Base-by-base conservation (phyloP, 1,140 invertebrate species). In the Eupristina koningsbergeri region DNA sequence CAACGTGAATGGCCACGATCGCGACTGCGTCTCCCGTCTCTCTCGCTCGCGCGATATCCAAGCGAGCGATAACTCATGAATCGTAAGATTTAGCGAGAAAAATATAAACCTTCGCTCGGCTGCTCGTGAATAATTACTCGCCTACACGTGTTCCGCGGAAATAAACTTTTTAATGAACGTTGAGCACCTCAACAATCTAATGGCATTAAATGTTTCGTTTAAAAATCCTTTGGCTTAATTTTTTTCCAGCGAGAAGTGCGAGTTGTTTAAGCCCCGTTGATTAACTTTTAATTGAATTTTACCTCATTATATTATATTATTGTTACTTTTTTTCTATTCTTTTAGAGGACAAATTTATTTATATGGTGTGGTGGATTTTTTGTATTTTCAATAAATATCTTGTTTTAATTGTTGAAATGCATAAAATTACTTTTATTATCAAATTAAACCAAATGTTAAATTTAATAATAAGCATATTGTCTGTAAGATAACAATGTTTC, bases 1-100 rank as follows among this genome's bases (percentile, higher is more conserved):
- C 22, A n/a, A 71, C 67, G 67, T n/a, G 67, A 71, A 71, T 71
- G 36, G 67, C 22, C 9, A 11, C 22, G 67, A 71, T 71, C 67
- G 67, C 36, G 39, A 71, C 41, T 15, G 67, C 36, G 26, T 45
- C 47, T n/a, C 73, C 41, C n/a, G n/a, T 45, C 41, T 11, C 41
- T 7, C 41, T 45, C 41, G 41, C 41, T 71, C 67, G n/a, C 74
- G 6, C 17, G 1, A 15, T 50, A 41, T 22, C 67, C 11, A 45
- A 45, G 41, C 11, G 11, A 45, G 41, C 5, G 11, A 36, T 19
- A 34, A 15, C 19, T 26, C 36, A 11, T 34, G 36, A n/a, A 41
- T 41, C 67, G 36, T 71, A 41, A 41, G 39, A 41, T 71, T n/a
- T 7, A 41, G 67, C 36, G 67, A 71, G 39, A 71, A 71, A 67